A percentile compares a stretch with the other conserved stretches of the same genome.
Conservation (phyloP, 2,888 invertebrate species). For the Drosophila pullipes region DNA sequence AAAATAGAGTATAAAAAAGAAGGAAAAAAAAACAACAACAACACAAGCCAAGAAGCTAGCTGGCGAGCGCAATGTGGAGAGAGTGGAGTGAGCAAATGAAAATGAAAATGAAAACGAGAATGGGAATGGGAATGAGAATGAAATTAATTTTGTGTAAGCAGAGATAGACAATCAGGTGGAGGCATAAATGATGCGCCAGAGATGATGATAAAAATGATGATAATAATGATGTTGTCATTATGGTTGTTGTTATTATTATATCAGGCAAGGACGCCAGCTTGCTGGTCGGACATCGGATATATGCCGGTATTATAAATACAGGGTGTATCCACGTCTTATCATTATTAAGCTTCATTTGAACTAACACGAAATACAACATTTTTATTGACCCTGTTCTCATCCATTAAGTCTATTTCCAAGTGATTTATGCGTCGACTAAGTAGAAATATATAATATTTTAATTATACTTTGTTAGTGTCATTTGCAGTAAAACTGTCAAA, state of each 20-base stretch:
- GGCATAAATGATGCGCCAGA: constrained; percentile 5
- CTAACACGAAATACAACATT: neutral
- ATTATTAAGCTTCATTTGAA: neutral
- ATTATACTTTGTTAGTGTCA: neutral
- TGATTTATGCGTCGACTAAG: neutral
- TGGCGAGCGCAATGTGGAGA: neutral
- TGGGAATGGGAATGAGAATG: constrained; percentile 44
- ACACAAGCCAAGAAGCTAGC: neutral
- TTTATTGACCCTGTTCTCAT: neutral
- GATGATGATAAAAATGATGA: constrained; percentile 8
- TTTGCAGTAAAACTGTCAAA: neutral
- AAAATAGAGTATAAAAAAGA: constrained; percentile 7
- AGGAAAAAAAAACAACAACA: neutral
- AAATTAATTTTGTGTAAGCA: constrained; percentile 60
- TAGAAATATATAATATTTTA: neutral
- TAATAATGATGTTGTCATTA: constrained; percentile 23
- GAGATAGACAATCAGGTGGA: constrained; percentile 33
- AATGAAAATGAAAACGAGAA: constrained; percentile 44
- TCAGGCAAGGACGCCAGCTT: constrained; percentile 59
- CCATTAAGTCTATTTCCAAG: neutral
- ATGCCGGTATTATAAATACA: constrained; percentile 33
- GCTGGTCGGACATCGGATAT: constrained; percentile 38
- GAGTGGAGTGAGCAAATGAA: constrained; percentile 19
- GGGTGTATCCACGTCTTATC: constrained; percentile 33
- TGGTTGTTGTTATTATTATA: constrained; percentile 40